Percentiles rank a stretch among this genome's conserved stretches.
phyloP scores from a whole-genome alignment of 1,140 invertebrate genomes.

The Eufriesea mexicana region DNA sequence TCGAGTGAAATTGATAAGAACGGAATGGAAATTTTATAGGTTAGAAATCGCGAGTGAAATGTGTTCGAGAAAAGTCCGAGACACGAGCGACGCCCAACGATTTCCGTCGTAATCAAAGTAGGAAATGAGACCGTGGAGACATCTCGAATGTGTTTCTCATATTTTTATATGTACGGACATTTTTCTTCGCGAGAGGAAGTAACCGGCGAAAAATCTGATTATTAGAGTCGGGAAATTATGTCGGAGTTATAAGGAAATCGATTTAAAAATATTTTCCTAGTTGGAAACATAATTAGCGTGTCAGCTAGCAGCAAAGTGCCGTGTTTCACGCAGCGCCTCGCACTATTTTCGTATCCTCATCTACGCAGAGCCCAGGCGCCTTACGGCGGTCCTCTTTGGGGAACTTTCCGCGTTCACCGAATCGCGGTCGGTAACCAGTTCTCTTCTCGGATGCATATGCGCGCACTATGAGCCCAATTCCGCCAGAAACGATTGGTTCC shows the following conservation, averaged over 20 bases:
- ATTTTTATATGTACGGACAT: background rate
- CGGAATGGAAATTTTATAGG: background rate
- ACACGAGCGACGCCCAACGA: background rate
- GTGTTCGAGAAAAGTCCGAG: background rate
- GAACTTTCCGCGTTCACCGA: constrained; percentile 67
- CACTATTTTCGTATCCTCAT: constrained; percentile 47
- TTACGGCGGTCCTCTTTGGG: constrained; percentile 65
- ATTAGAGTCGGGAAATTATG: background rate
- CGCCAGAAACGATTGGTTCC: constrained; percentile 71
- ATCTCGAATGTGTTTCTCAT: background rate
- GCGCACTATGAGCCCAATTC: constrained; percentile 70
- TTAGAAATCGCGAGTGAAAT: background rate
- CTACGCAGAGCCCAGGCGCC: constrained; percentile 18
- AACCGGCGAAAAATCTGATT: background rate
- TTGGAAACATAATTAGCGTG: constrained; percentile 29
- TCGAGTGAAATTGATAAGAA: background rate
- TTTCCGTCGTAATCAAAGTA: background rate
- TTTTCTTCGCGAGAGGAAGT: background rate
- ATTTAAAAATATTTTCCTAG: background rate
- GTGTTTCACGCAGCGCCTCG: background rate
- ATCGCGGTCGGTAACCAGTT: constrained; percentile 78
- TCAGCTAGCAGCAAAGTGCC: background rate
- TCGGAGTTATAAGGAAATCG: no score
- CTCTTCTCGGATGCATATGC: constrained; percentile 70
- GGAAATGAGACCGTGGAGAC: background rate